phyloP scores from a whole-genome alignment of 2,888 invertebrate genomes.

The Hoplodrina blanda region DNA sequence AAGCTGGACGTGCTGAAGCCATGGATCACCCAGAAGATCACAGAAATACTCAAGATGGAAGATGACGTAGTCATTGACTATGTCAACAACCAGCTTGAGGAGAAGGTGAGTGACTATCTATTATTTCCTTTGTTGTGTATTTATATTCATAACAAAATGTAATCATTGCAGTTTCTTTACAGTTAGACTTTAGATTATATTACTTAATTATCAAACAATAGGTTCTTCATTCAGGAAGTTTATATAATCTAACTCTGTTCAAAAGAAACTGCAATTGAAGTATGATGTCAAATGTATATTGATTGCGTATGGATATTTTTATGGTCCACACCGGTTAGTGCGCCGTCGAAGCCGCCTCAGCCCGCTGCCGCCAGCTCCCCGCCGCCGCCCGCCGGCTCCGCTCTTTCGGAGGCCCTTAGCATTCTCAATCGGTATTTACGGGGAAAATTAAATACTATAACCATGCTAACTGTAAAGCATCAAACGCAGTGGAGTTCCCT shows the following conservation, averaged over 20 bases:
- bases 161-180: slow-evolving; percentile 90
- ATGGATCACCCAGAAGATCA: slow-evolving; percentile 99
- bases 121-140: slow-evolving; percentile 63
- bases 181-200: slow-evolving; percentile 58
- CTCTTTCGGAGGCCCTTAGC: slow-evolving; percentile 89
- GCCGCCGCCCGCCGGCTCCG: slow-evolving; percentile 82
- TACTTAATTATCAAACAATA: slow-evolving; percentile 32
- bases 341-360: slow-evolving; percentile 83
- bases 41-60: slow-evolving; percentile 98
- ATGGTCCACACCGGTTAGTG: slow-evolving; percentile 90
- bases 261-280: slow-evolving; percentile 89
- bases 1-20: slow-evolving; percentile 99
- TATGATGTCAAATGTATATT: slow-evolving; percentile 87
- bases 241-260: slow-evolving; percentile 62
- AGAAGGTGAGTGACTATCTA: slow-evolving; percentile 92
- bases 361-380: slow-evolving; percentile 81
- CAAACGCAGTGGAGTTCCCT: slow-evolving; percentile 78
- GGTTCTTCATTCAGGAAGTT: slow-evolving; percentile 27
- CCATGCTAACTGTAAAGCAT: slow-evolving; percentile 84
- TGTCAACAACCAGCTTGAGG: slow-evolving; percentile 99
- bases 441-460: slow-evolving; percentile 89
- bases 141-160: slow-evolving; percentile 81
- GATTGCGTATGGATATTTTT: slow-evolving; percentile 91
- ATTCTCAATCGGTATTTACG: slow-evolving; percentile 90
- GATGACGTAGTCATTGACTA: slow-evolving; percentile 99